phyloP scores from a whole-genome alignment of 2,888 invertebrate species.

The Scaptodrosophila latifasciaeformis region DNA sequence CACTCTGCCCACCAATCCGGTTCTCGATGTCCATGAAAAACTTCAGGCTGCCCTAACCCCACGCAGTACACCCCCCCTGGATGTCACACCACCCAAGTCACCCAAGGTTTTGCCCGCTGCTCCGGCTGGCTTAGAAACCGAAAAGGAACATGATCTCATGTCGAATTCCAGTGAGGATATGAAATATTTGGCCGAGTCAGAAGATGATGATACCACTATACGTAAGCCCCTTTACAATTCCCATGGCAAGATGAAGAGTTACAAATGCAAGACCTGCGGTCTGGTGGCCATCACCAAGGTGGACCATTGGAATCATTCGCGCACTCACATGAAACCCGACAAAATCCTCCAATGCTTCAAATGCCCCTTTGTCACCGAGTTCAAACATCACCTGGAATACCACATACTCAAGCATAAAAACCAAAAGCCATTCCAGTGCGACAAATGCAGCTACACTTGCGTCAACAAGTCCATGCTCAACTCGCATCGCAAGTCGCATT shows the following conservation, averaged over 20 bases:
- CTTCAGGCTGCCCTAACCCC: slow-evolving; percentile 65
- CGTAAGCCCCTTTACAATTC: slow-evolving; percentile 76
- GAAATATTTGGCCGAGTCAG: slow-evolving; percentile 70
- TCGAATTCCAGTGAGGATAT: slow-evolving; percentile 74
- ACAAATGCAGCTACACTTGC: slow-evolving; percentile 90
- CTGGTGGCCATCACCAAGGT: slow-evolving; percentile 90
- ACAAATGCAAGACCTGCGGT: slow-evolving; percentile 94
- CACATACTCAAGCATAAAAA: slow-evolving; percentile 96
- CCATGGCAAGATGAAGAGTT: slow-evolving; percentile 89
- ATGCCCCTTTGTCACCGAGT: slow-evolving; percentile 98
- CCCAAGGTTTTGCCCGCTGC: slow-evolving; percentile 40
- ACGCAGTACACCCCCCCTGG: slow-evolving; percentile 74
- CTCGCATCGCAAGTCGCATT: slow-evolving; percentile 97
- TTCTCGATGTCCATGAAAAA: slow-evolving; percentile 47
- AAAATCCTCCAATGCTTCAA: slow-evolving; percentile 92
- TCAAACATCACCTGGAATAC: slow-evolving; percentile 98
- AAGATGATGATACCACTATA: slow-evolving; percentile 74
- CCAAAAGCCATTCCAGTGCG: slow-evolving; percentile 96
- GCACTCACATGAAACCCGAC: slow-evolving; percentile 93
- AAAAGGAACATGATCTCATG: slow-evolving; percentile 70
- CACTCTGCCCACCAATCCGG: slow-evolving; percentile 6
- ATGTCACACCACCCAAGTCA: slow-evolving; percentile 74
- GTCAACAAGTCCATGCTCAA: slow-evolving; percentile 99
- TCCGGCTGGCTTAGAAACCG: no score
- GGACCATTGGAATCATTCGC: slow-evolving; percentile 95